Percentiles rank a stretch among this genome's conserved stretches.
Evolutionary conservation across 2,797 vertebrate genomes (phyloP).

Genomic region (Capromys pilorides): DNA sequence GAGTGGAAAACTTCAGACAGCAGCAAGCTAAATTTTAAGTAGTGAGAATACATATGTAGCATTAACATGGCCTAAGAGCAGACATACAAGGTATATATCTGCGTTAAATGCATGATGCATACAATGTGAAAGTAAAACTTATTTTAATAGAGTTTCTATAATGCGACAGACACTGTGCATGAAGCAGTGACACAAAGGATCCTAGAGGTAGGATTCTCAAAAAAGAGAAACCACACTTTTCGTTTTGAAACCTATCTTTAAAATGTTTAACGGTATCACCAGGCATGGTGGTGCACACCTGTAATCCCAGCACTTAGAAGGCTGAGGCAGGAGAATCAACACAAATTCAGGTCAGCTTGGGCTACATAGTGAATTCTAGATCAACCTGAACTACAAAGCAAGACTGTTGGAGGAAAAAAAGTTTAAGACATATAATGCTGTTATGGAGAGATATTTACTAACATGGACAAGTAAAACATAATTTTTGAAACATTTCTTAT

Average conservation of each 20-base stretch:
- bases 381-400: background rate
- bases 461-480: background rate
- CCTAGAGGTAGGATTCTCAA: background rate
- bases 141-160: slow-evolving; percentile 4
- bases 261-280: background rate
- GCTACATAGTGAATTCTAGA: background rate
- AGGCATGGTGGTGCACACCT: background rate
- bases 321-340: background rate
- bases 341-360: background rate
- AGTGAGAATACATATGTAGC: background rate
- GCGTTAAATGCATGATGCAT: background rate
- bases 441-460: background rate
- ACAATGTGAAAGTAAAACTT: slow-evolving; percentile 15
- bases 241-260: background rate
- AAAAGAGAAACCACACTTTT: background rate
- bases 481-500: background rate
- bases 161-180: background rate
- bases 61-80: background rate
- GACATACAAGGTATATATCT: background rate
- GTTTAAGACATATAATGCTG: background rate
- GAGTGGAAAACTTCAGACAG: background rate
- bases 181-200: background rate
- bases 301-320: background rate
- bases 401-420: background rate
- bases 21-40: background rate